Conservation (phyloP, 2,888 invertebrate genomes). For the Drosophila aldrichi region DNA sequence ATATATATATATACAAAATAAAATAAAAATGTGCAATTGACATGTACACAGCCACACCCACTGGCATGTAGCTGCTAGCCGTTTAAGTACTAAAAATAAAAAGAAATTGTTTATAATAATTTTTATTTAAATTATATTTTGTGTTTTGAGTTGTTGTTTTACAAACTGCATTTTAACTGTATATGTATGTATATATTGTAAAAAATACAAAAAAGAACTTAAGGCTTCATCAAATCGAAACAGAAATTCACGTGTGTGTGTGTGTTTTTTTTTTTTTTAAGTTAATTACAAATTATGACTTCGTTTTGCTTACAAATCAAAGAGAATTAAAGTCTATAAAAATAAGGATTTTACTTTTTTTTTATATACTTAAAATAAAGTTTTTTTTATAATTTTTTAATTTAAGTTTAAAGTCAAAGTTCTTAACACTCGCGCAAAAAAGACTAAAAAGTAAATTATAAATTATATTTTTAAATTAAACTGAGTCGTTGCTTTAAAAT, state of each 20-base stretch:
- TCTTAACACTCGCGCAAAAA: slow-evolving; percentile 3
- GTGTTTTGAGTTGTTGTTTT: slow-evolving; percentile 72
- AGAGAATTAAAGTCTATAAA: slow-evolving; percentile 57
- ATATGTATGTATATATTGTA: slow-evolving; percentile 40
- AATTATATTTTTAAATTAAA: slow-evolving; percentile 37
- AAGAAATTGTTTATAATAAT: slow-evolving; percentile 61
- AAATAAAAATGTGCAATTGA: slow-evolving; percentile 20
- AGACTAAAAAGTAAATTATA: slow-evolving; percentile 25
- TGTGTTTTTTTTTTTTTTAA: slow-evolving; percentile 43
- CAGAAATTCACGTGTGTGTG: slow-evolving; percentile 49
- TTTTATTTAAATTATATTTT: slow-evolving; percentile 78
- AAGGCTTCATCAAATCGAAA: slow-evolving; percentile 59
- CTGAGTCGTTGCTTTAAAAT: slow-evolving; percentile 58
- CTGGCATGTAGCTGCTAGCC: slow-evolving; percentile 5
- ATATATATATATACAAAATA: not conserved
- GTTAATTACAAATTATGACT: slow-evolving; percentile 82
- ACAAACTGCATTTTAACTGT: slow-evolving; percentile 64
- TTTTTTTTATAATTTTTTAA: slow-evolving; percentile 18
- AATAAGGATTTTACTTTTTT: slow-evolving; percentile 32
- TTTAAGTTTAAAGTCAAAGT: slow-evolving; percentile 27
- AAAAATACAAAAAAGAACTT: slow-evolving; percentile 67
- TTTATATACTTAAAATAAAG: slow-evolving; percentile 34
- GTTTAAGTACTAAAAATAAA: slow-evolving; percentile 23
- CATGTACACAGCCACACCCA: slow-evolving; percentile 16
- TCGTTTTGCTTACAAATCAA: slow-evolving; percentile 75